These are phyloP conservation scores for Cydia strobilella DNA, from an alignment of 1,140 invertebrate genomes.

Conservation along the genomic window DNA sequence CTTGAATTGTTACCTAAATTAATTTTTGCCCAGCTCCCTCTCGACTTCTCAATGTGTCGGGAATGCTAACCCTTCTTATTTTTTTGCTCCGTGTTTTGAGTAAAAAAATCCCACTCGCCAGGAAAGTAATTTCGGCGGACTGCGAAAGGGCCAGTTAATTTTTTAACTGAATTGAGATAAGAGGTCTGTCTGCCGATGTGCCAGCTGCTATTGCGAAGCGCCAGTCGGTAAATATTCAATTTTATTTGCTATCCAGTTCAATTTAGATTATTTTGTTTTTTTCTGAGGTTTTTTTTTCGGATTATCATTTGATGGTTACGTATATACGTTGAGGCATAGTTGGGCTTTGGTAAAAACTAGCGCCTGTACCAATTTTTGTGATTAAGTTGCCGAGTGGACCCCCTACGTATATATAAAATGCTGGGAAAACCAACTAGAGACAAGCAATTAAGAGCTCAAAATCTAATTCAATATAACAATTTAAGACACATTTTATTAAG, in stretches of 20 bases:
- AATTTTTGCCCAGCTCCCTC: slow-evolving; percentile 39
- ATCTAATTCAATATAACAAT: no score
- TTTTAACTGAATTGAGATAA: slow-evolving; percentile 30
- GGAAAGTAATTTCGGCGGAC: slow-evolving; percentile 27
- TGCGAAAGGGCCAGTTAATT: slow-evolving; percentile 35
- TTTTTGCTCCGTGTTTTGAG: slow-evolving; percentile 3
- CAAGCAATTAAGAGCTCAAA: no score
- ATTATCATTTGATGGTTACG: no score
- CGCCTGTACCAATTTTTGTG: no score
- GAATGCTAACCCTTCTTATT: slow-evolving; percentile 15
- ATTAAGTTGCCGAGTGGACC: no score
- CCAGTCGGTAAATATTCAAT: slow-evolving; percentile 9
- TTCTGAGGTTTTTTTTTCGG: background rate
- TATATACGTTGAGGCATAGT: no score
- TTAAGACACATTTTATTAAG: no score
- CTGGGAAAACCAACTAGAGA: no score
- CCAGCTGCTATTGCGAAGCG: slow-evolving; percentile 3
- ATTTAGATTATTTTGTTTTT: background rate
- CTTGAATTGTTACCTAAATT: slow-evolving; percentile 60
- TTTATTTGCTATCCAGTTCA: background rate
- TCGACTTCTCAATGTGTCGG: slow-evolving; percentile 28
- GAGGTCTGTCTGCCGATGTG: slow-evolving; percentile 10
- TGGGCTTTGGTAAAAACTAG: no score
- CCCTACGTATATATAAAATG: no score
- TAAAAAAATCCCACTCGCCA: background rate